These are phyloP conservation scores for Eutrigla gurnardus DNA, from an alignment of 2,797 vertebrate species.

Conservation along the genomic window DNA sequence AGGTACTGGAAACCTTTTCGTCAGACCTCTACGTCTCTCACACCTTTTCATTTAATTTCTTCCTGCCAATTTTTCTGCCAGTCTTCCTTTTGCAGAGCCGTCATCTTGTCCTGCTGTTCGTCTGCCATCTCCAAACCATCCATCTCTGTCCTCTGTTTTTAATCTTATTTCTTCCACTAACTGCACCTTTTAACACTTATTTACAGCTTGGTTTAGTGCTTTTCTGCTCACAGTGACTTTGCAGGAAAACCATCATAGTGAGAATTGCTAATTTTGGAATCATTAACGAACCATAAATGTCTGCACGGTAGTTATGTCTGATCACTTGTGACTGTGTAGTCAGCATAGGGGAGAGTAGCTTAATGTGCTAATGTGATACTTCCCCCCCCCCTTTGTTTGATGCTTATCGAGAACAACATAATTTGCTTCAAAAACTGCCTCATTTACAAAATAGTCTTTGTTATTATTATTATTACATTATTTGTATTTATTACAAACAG, in stretches of 20 bases:
- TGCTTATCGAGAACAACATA: not conserved
- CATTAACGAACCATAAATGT: constrained; percentile 46
- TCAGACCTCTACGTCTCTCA: constrained; percentile 10
- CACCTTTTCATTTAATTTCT: not conserved
- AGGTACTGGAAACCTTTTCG: constrained; percentile 76
- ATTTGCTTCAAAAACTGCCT: constrained; percentile 6
- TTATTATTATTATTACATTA: too few relatives aligned
- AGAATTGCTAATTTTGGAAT: constrained; percentile 59
- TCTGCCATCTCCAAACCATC: constrained; percentile 6
- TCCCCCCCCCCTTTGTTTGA: not conserved
- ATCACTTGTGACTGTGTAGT: constrained; percentile 45
- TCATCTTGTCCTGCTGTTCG: constrained; percentile 24
- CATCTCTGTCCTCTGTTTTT: constrained; percentile 5
- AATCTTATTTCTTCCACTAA: constrained; percentile 12
- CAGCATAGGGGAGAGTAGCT: too few relatives aligned
- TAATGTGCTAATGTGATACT: too few relatives aligned
- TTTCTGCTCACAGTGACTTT: constrained; percentile 62
- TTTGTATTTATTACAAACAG: too few relatives aligned
- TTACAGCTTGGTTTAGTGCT: constrained; percentile 71
- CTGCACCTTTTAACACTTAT: constrained; percentile 45
- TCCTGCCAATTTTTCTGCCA: not conserved
- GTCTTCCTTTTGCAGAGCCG: constrained; percentile 42
- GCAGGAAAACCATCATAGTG: constrained; percentile 68
- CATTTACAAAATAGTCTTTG: not conserved
- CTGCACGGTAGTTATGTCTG: constrained; percentile 50